phyloP scores from a whole-genome alignment of 2,888 invertebrate species.

The Athalia cordata region DNA sequence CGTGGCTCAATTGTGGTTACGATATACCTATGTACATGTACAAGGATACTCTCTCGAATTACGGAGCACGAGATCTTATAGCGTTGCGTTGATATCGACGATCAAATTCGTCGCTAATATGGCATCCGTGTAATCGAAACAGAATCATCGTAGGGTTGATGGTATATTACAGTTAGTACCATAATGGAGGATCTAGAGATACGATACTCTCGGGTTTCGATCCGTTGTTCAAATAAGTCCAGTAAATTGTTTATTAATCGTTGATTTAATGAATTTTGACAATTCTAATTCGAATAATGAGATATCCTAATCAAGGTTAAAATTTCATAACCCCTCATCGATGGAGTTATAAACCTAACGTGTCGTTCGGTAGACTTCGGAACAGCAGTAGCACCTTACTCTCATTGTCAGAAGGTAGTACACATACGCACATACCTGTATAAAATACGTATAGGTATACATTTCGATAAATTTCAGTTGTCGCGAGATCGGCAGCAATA shows the following conservation, averaged over 20 bases:
- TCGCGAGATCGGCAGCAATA: conserved; percentile 24
- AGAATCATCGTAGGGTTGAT: neutral
- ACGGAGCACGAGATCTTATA: neutral
- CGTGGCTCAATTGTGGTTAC: conserved; percentile 26
- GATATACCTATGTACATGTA: neutral
- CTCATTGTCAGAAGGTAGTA: too few relatives aligned
- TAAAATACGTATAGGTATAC: neutral
- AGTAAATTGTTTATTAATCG: too few relatives aligned
- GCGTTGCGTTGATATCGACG: conserved; percentile 19
- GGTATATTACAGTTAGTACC: neutral
- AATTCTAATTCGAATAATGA: too few relatives aligned
- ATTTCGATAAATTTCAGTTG: conserved; percentile 43
- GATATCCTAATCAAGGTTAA: too few relatives aligned
- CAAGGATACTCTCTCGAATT: conserved; percentile 12
- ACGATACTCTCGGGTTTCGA: too few relatives aligned
- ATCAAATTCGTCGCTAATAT: conserved; percentile 34
- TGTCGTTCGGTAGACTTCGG: too few relatives aligned
- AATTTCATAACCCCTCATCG: too few relatives aligned
- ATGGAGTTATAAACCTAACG: too few relatives aligned
- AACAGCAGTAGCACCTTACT: too few relatives aligned
- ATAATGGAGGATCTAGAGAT: too few relatives aligned
- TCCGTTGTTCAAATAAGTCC: too few relatives aligned
- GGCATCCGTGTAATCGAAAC: neutral
- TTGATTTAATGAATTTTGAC: too few relatives aligned
- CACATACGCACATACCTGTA: conserved; percentile 23